phyloP scores from a whole-genome alignment of 2,797 vertebrate genomes.

The Myotis planiceps region DNA sequence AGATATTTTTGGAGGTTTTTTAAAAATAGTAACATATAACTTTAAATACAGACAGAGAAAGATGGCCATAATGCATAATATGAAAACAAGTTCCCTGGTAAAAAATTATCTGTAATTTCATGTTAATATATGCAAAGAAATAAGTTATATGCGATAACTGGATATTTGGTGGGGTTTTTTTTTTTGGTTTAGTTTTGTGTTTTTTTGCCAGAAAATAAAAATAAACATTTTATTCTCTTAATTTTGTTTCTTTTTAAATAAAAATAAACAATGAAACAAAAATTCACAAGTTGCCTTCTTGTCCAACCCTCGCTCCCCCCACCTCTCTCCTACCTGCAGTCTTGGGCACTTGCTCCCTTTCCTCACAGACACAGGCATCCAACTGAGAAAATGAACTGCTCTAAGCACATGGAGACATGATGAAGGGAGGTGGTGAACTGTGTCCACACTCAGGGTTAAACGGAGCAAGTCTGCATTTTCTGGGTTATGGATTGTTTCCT shows the following conservation, averaged over 20 bases:
- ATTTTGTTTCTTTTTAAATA: slow-evolving; percentile 92
- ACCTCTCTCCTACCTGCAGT: slow-evolving; percentile 77
- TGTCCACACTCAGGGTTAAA: slow-evolving; percentile 90
- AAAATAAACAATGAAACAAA: slow-evolving; percentile 91
- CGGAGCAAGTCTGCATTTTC: slow-evolving; percentile 83
- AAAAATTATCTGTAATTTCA: neutral
- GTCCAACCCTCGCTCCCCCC: slow-evolving; percentile 71
- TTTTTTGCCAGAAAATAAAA: slow-evolving; percentile 73
- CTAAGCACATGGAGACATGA: slow-evolving; percentile 89
- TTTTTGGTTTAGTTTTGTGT: neutral
- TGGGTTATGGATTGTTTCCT: slow-evolving; percentile 54
- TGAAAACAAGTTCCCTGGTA: neutral
- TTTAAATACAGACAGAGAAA: neutral
- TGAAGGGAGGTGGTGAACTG: slow-evolving; percentile 86
- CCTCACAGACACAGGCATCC: slow-evolving; percentile 90
- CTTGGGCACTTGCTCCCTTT: slow-evolving; percentile 85
- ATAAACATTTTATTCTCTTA: slow-evolving; percentile 86
- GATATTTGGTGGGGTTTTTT: neutral
- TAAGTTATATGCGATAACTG: neutral
- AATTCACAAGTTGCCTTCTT: slow-evolving; percentile 88
- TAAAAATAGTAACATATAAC: neutral
- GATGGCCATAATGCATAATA: neutral
- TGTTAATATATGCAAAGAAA: neutral
- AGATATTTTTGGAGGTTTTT: neutral
- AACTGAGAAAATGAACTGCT: slow-evolving; percentile 90